These are phyloP conservation scores for Tachina lurida DNA, from an alignment of 2,888 invertebrate genomes.

Conservation along the genomic window DNA sequence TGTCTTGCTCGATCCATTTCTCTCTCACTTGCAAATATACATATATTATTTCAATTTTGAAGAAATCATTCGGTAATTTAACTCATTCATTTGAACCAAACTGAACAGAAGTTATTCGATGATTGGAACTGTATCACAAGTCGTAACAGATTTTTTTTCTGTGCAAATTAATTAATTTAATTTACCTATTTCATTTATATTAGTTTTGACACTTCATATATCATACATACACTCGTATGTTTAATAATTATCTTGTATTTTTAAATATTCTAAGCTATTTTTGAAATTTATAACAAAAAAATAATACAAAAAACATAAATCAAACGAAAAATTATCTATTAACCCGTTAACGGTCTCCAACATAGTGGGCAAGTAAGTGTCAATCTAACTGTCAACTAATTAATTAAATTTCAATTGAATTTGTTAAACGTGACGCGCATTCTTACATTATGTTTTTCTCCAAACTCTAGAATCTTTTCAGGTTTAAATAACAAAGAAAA, in stretches of 20 bases:
- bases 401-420: conserved; percentile 82
- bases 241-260: not conserved
- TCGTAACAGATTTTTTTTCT: too few relatives aligned
- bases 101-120: too few relatives aligned
- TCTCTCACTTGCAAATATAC: too few relatives aligned
- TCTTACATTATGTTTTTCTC: conserved; percentile 17
- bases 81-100: too few relatives aligned
- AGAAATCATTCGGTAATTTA: too few relatives aligned
- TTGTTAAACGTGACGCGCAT: conserved; percentile 73
- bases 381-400: conserved; percentile 82
- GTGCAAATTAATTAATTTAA: too few relatives aligned
- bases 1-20: too few relatives aligned
- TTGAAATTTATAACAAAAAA: conserved; percentile 3
- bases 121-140: too few relatives aligned
- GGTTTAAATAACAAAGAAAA: not conserved
- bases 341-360: conserved; percentile 54
- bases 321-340: conserved; percentile 36
- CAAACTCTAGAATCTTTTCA: not conserved
- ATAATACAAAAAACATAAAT: not conserved
- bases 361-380: conserved; percentile 68
- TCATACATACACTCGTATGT: not conserved
- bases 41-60: too few relatives aligned
- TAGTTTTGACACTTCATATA: conserved; percentile 4
- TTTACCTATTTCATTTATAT: not conserved
- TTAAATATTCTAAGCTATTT: conserved; percentile 23